These are phyloP conservation scores for Epinotia brunnichana DNA, from an alignment of 2,888 invertebrate species.

Conservation along the genomic window DNA sequence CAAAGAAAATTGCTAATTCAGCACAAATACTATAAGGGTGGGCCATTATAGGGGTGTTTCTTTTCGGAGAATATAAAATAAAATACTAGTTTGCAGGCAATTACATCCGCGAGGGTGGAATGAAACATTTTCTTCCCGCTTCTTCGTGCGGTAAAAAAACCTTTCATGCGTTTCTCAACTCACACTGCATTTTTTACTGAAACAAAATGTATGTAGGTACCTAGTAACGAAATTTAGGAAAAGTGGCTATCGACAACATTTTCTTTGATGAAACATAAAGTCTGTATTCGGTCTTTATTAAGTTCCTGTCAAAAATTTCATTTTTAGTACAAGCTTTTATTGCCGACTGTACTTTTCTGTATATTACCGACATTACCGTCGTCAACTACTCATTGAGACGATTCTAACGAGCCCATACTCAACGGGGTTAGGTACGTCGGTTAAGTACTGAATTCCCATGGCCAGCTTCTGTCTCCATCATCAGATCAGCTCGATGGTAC, in stretches of 20 bases:
- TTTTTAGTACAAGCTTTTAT: too few species aligned
- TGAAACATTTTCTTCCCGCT: not conserved
- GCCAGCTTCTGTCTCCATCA: too few species aligned
- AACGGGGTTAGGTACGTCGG: too few species aligned
- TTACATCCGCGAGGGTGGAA: not conserved
- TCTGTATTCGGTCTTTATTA: too few species aligned
- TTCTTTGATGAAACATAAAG: too few species aligned
- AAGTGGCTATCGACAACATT: not conserved
- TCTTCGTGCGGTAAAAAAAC: not conserved
- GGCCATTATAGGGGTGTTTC: not conserved
- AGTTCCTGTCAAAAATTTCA: too few species aligned
- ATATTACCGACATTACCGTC: too few species aligned
- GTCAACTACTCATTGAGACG: too few species aligned
- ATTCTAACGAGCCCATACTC: too few species aligned
- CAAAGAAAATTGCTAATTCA: conserved; percentile 14
- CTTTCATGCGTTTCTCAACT: not conserved
- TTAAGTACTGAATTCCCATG: too few species aligned
- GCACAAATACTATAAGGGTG: not conserved
- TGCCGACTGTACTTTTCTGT: too few species aligned
- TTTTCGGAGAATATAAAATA: conserved; percentile 5
- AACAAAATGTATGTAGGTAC: not conserved
- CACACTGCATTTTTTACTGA: not conserved
- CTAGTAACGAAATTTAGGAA: not conserved
- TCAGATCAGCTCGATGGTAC: too few species aligned
- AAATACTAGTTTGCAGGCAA: not conserved